Evolutionary conservation across 2,888 invertebrate genomes (phyloP), one percentile per base, ranked within the genome.

Genomic region (Silvanus unidentatus): DNA sequence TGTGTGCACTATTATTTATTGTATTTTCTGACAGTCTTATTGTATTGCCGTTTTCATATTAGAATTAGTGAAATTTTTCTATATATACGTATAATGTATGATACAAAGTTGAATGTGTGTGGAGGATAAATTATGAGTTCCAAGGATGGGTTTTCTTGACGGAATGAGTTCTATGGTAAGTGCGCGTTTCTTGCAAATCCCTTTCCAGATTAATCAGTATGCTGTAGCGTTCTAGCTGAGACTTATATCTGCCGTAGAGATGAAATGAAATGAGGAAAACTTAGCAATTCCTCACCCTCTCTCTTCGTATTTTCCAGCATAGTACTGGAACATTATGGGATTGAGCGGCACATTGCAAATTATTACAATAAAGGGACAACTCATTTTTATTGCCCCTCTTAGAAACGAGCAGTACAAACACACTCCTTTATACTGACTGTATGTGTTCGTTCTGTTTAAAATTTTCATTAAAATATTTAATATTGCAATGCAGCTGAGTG

Each of bases 261-360:
- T 69, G 67, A 68, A 70, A 69, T 68, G 70, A 70, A 70, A 70
- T 69, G 69, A 70, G 68, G 69, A 69, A 70, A 70, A 70, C 70
- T 70, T 70, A 70, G 69, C 67, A 70, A 69, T 70, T 68, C 70
- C 70, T 66, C 69, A 68, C 63, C 64, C 66, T 64, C 55, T 49
- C 53, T 55, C 46, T 44, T 50, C 49, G 42, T 12, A 12, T 32
- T 37, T 37, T 16, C 16, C 16, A 37, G 15, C 15, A 15, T 57
- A 55, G 56, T 55, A 40, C 44, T 45, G 44, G 39, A n/a, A 40
- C 57, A 30, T 47, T 39, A 58, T 58, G 41, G 29, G 38, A 43
- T 39, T 37, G 45, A 45, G 62, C 64, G 64, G 63, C 62, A 62
- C 53, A 58, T 11, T 11, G 16, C 37, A 16, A 37, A 37, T 32